These are phyloP conservation scores for Bembecia ichneumoniformis DNA, from an alignment of 2,888 invertebrate genomes.

Conservation along the genomic window DNA sequence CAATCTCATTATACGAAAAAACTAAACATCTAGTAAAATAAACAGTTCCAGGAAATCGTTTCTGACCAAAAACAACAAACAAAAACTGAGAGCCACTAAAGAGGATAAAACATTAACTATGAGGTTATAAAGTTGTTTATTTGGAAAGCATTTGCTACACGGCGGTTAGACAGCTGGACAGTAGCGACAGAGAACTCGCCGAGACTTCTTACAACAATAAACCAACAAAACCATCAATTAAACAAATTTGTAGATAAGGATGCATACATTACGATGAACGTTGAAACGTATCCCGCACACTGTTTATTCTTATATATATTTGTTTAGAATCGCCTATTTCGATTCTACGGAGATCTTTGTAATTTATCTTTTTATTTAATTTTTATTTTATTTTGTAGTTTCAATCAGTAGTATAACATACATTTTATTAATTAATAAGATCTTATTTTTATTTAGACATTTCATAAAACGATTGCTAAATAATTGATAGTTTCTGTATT, in stretches of 20 bases:
- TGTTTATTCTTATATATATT: neutral
- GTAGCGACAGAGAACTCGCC: neutral
- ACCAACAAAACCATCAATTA: conserved; percentile 3
- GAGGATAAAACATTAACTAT: conserved; percentile 29
- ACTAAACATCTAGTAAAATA: neutral
- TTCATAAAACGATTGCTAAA: too few species aligned
- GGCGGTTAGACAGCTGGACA: conserved; percentile 8
- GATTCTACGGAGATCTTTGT: too few species aligned
- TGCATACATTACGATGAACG: neutral
- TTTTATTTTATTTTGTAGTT: too few species aligned
- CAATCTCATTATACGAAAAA: too few species aligned
- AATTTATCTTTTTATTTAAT: too few species aligned
- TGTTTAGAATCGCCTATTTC: neutral
- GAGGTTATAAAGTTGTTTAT: conserved; percentile 46
- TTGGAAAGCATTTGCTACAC: conserved; percentile 31
- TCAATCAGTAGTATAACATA: too few species aligned
- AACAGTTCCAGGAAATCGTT: conserved; percentile 19
- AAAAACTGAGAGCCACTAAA: conserved; percentile 35
- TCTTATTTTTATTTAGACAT: too few species aligned
- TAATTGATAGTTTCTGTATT: too few species aligned
- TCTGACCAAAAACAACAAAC: conserved; percentile 34
- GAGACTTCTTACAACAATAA: conserved; percentile 15
- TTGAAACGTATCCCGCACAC: neutral
- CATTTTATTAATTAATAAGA: too few species aligned
- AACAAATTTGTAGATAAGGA: too few species aligned